These are phyloP conservation scores for Xiphias gladius DNA, from an alignment of 2,113 vertebrate genomes.

Conservation along the genomic window DNA sequence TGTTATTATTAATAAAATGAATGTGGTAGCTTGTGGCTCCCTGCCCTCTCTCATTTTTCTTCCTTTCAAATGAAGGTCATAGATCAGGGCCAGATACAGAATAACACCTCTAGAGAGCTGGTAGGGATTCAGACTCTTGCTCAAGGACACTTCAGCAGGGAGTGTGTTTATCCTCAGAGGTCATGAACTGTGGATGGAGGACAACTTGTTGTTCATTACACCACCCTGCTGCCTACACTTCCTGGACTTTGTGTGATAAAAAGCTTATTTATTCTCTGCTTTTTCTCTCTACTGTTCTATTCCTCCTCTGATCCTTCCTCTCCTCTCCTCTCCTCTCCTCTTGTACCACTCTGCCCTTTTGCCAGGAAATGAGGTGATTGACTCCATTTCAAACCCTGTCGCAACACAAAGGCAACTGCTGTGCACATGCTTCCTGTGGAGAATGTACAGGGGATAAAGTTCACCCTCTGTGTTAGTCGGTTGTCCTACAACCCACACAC, in stretches of 20 bases:
- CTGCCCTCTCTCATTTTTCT: constrained; percentile 24
- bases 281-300: constrained; percentile 3
- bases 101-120: constrained; percentile 22
- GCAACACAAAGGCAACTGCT: constrained; percentile 68
- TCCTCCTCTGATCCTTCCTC: background rate
- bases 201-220: constrained; percentile 41
- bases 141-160: constrained; percentile 66
- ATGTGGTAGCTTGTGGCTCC: constrained; percentile 2
- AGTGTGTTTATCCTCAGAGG: constrained; percentile 55
- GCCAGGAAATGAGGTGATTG: constrained; percentile 69
- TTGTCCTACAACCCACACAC: constrained; percentile 36
- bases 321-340: background rate
- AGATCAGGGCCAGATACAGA: constrained; percentile 14
- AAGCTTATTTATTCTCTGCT: constrained; percentile 3
- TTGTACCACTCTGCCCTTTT: constrained; percentile 42
- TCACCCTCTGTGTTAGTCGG: constrained; percentile 48
- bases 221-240: constrained; percentile 47
- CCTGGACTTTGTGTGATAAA: constrained; percentile 37
- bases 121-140: constrained; percentile 15
- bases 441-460: constrained; percentile 59
- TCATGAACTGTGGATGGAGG: constrained; percentile 52
- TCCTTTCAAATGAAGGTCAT: constrained; percentile 12
- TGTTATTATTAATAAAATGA: constrained; percentile 10
- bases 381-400: constrained; percentile 57
- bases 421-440: constrained; percentile 68